A percentile compares a stretch with the other conserved stretches of the same genome.
phyloP scores from a whole-genome alignment of 2,888 invertebrate species.

The Plagodis dolabraria region DNA sequence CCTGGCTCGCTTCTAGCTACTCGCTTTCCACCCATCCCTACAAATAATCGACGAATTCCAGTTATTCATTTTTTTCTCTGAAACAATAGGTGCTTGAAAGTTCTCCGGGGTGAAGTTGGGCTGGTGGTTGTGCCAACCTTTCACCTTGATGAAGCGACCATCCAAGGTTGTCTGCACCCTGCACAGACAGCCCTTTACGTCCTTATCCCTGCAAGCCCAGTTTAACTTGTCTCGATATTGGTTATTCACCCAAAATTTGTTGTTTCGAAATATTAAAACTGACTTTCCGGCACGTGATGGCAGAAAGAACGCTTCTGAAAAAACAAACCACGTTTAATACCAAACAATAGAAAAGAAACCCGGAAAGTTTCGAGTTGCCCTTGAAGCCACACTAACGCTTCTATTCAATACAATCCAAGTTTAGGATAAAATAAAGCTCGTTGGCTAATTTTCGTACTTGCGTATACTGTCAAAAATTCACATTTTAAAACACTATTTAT shows the following conservation, averaged over 20 bases:
- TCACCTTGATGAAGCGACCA: slow-evolving; percentile 71
- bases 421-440: no score
- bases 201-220: slow-evolving; percentile 81
- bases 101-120: slow-evolving; percentile 76
- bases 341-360: slow-evolving; percentile 3
- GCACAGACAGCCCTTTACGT: slow-evolving; percentile 70
- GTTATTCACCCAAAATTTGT: slow-evolving; percentile 81
- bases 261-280: slow-evolving; percentile 72
- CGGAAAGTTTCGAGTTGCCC: not conserved
- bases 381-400: not conserved
- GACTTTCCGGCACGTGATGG: slow-evolving; percentile 79
- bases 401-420: no score
- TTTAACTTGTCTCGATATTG: slow-evolving; percentile 76
- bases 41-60: slow-evolving; percentile 22
- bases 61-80: slow-evolving; percentile 44
- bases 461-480: no score
- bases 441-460: not conserved
- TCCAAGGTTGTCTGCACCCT: slow-evolving; percentile 79
- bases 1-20: slow-evolving; percentile 19
- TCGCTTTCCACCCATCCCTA: slow-evolving; percentile 26
- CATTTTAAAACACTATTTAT: no score
- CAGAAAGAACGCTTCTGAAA: slow-evolving; percentile 75
- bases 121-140: slow-evolving; percentile 70
- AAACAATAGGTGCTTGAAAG: slow-evolving; percentile 56
- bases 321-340: slow-evolving; percentile 16